phyloP scores from a whole-genome alignment of 37 sponge, comb jelly and placozoan species.

The Halisarca cf. caerulea region DNA sequence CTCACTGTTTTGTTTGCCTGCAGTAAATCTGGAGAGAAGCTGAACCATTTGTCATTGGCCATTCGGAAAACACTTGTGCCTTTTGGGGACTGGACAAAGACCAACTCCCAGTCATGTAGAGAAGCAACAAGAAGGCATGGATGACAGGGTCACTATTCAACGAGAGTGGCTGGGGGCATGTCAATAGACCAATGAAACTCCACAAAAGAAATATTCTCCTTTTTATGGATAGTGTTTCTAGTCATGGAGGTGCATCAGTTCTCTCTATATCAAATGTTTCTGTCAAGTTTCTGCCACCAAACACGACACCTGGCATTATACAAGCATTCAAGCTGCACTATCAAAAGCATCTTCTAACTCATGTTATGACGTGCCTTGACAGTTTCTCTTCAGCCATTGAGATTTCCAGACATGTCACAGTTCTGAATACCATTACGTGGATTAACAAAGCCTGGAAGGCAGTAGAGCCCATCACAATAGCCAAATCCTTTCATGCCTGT shows the following conservation, averaged over 20 bases:
- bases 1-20: background rate
- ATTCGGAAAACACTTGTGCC: background rate
- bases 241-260: background rate
- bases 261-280: background rate
- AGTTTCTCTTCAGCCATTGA: background rate
- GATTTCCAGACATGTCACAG: background rate
- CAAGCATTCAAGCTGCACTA: constrained; percentile 3
- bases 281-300: background rate
- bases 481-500: background rate
- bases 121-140: background rate
- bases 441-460: background rate
- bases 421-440: constrained; percentile 7
- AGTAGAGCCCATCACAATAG: background rate
- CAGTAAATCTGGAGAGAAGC: background rate
- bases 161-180: background rate
- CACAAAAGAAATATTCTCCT: background rate
- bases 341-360: background rate
- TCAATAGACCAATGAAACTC: background rate
- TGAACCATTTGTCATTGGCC: background rate
- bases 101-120: background rate
- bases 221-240: background rate
- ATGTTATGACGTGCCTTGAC: background rate
- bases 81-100: background rate
- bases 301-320: background rate
- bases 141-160: background rate